phyloP scores from a whole-genome alignment of 2,797 vertebrate genomes.

The Epinephelus coioides region DNA sequence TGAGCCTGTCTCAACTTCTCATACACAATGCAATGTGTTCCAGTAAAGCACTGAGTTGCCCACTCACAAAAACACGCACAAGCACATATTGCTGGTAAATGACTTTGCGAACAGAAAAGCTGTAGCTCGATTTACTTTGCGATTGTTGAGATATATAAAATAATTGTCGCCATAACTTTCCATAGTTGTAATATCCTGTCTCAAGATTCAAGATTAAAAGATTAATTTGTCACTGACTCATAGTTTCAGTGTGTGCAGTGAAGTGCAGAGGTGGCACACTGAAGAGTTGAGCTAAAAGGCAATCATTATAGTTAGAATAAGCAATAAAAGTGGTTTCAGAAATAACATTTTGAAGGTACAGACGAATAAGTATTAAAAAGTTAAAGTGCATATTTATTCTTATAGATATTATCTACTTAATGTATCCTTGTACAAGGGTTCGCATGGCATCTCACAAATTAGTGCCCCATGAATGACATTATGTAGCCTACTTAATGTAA shows the following conservation, averaged over 20 bases:
- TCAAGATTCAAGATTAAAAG: conserved; percentile 9
- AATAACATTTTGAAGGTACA: background rate
- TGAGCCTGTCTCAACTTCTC: background rate
- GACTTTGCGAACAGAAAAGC: no score
- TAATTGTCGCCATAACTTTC: background rate
- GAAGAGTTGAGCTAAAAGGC: background rate
- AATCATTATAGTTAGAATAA: background rate
- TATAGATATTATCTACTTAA: background rate
- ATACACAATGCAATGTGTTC: background rate
- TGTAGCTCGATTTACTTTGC: conserved; percentile 7
- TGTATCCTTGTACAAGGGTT: no score
- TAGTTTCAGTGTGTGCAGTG: background rate
- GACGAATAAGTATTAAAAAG: background rate
- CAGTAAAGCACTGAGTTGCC: background rate
- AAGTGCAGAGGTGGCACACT: background rate
- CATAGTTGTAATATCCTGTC: conserved; percentile 5
- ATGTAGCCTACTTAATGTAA: no score
- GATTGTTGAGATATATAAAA: background rate
- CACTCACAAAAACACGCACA: background rate
- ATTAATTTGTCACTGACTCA: background rate
- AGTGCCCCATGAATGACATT: no score
- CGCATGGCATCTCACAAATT: no score
- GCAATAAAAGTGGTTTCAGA: background rate
- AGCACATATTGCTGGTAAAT: background rate
- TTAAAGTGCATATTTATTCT: background rate